A percentile compares a stretch with the other conserved stretches of the same genome.
These are phyloP conservation scores for Isurus oxyrinchus DNA, from an alignment of 2,113 vertebrate genomes.

Conservation along the genomic window DNA sequence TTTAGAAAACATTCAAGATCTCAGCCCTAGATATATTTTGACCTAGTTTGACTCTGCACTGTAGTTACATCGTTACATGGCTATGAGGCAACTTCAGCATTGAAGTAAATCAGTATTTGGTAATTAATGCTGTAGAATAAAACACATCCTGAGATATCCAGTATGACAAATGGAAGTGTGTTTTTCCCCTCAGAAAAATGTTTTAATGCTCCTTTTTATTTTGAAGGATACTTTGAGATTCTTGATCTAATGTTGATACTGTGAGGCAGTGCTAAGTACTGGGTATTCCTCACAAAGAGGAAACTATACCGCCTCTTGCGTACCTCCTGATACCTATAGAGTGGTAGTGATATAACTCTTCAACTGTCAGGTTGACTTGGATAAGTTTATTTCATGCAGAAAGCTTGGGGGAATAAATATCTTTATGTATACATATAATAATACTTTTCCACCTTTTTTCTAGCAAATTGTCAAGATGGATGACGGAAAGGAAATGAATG, in stretches of 20 bases:
- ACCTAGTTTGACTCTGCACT: background rate
- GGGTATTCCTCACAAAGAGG: background rate
- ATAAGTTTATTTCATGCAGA: background rate
- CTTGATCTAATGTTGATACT: background rate
- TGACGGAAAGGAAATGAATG: background rate
- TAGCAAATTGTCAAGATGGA: constrained; percentile 19
- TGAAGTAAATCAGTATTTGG: background rate
- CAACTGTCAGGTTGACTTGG: background rate
- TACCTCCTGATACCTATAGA: background rate
- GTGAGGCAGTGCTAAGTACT: background rate
- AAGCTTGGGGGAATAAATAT: background rate
- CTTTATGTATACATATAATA: background rate
- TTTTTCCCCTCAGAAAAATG: background rate
- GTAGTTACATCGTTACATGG: background rate
- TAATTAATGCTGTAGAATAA: background rate
- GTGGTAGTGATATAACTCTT: background rate
- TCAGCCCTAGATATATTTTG: background rate
- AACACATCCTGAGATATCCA: background rate
- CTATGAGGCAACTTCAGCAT: background rate
- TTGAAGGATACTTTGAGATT: background rate
- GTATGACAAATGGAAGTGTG: background rate
- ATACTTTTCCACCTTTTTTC: background rate
- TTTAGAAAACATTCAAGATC: background rate
- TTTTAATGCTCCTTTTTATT: background rate
- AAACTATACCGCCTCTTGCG: background rate